These are phyloP conservation scores for Noctua janthina DNA, from an alignment of 2,888 invertebrate species.

Conservation along the genomic window DNA sequence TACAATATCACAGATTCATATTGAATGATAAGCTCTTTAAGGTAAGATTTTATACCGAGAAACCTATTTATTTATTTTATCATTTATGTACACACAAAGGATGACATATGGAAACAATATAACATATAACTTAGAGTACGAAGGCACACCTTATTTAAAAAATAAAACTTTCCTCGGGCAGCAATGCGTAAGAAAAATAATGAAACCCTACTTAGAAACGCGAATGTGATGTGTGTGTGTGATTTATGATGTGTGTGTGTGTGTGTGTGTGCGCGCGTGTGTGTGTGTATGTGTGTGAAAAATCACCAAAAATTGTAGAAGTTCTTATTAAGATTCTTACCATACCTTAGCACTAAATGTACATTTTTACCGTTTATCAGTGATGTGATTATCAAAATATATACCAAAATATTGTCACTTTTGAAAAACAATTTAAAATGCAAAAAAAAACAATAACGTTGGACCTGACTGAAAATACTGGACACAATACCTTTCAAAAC, in stretches of 20 bases:
- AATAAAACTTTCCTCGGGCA: too few relatives aligned
- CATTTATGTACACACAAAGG: not conserved
- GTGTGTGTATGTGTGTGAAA: not conserved
- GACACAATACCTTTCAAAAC: not conserved
- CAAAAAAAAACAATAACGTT: not conserved
- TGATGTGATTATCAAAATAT: not conserved
- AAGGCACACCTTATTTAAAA: too few relatives aligned
- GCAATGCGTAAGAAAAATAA: not conserved
- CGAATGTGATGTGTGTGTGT: not conserved
- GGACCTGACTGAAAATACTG: not conserved
- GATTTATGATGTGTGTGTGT: too few relatives aligned
- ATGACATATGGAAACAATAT: too few relatives aligned
- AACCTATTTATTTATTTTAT: slow-evolving; percentile 1
- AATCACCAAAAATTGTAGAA: not conserved
- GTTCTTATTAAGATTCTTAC: too few relatives aligned
- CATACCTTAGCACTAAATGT: too few relatives aligned
- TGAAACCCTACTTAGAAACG: not conserved
- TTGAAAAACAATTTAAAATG: not conserved
- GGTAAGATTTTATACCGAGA: not conserved
- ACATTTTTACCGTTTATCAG: not conserved
- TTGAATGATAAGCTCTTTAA: not conserved
- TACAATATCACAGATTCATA: not conserved
- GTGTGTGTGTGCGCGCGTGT: too few relatives aligned
- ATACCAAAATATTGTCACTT: not conserved
- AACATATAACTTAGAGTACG: too few relatives aligned